Evolutionary conservation across 2,797 vertebrate genomes (phyloP).

Genomic region (Pachyuromys duprasi): DNA sequence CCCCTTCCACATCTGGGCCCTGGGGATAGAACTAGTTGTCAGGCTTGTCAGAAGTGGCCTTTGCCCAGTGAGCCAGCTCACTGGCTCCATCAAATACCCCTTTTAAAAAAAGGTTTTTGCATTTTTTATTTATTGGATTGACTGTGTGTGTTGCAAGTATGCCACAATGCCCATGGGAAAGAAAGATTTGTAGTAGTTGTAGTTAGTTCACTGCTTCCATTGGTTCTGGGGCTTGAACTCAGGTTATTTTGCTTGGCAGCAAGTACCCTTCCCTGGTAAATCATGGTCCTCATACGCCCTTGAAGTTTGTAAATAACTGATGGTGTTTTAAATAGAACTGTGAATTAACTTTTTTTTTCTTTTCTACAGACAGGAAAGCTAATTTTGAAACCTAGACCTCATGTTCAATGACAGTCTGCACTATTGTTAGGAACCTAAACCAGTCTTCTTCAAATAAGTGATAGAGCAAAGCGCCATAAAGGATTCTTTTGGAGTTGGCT

Average conservation of each 20-base stretch:
- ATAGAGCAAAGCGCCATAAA: conserved; percentile 80
- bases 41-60: neutral
- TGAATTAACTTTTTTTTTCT: conserved; percentile 58
- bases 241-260: neutral
- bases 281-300: neutral
- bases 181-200: neutral
- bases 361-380: conserved; percentile 96
- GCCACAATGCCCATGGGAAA: neutral
- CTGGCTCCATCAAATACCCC: neutral
- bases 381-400: conserved; percentile 98
- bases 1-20: neutral
- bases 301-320: neutral
- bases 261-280: neutral
- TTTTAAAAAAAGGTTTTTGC: neutral
- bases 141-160: neutral
- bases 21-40: neutral
- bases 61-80: too few relatives aligned
- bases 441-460: conserved; percentile 81
- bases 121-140: neutral
- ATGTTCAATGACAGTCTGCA: conserved; percentile 92
- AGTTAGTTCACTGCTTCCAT: neutral
- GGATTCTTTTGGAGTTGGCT: conserved; percentile 78
- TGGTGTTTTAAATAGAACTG: conserved; percentile 28
- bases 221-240: neutral
- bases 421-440: conserved; percentile 83